Evolutionary conservation across 2,888 invertebrate genomes (phyloP), one percentile per base, ranked within the genome.

Genomic region (Apamea crenata): DNA sequence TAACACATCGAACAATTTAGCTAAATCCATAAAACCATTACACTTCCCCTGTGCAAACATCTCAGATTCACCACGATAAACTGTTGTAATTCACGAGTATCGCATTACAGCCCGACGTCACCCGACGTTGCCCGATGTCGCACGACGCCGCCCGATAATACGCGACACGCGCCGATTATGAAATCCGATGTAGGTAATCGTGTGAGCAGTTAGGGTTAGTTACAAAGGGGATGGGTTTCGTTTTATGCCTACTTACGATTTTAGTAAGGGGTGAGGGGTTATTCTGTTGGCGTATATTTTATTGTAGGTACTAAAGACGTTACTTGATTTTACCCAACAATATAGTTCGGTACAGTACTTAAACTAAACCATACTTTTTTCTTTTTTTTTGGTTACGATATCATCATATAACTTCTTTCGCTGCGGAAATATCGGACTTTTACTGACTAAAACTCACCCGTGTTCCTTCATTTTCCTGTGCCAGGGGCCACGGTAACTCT

Each of bases 71-170:
- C 93, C 95, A 94, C 95, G 95, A 95, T 96, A 96, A 96, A 95
- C 95, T 94, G 94, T 94, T 96, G 96, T 96, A 96, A 96, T 96
- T 95, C 95, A 94, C 93, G 93, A 92, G 94, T 94, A 94, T 94
- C 94, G 93, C 92, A 84, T 92, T 91, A 91, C 91, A 89, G 89
- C 50, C 91, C 92, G 89, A 92, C 92, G 90, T 63, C 40, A 16
- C 63, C 77, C 84, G 88, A 88, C 82, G 88, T 66, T 77, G 68
- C 10, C 59, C 84, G 87, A 84, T 53, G 74, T 74, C 74, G 12
- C 40, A 61, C 81, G 90, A 90, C 96, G 95, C 83, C 93, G 94
- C 78, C 91, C 94, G 96, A 96, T 96, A 96, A 96, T 96, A 94
- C 96, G 92, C 84, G 94, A 88, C 96, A 96, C 96, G 96, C 95